Percentiles rank a stretch among this genome's conserved stretches.
Conservation (phyloP, 2,888 invertebrate species). For the Physocephala rufipes region DNA sequence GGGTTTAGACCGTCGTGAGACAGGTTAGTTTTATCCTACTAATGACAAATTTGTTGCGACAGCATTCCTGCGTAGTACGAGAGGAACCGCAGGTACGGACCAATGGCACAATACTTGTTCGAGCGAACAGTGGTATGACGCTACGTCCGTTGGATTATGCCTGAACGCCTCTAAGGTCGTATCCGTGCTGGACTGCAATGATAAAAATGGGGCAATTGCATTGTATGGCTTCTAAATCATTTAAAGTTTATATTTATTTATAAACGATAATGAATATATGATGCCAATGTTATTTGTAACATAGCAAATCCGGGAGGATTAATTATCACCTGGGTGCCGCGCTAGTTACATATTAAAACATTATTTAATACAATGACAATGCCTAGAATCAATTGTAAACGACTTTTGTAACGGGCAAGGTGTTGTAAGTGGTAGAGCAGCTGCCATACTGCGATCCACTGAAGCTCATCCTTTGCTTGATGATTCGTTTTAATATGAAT, state of each 20-base stretch:
- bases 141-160: conserved; percentile 33
- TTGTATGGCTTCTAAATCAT: conserved; percentile 44
- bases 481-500: conserved; percentile 35
- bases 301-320: conserved; percentile 34
- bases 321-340: conserved; percentile 23
- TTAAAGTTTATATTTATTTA: conserved; percentile 41
- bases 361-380: conserved; percentile 59
- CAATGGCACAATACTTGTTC: conserved; percentile 47
- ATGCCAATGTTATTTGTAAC: conserved; percentile 30
- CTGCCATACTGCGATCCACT: conserved; percentile 71
- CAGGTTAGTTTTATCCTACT: conserved; percentile 44
- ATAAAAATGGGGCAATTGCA: conserved; percentile 45
- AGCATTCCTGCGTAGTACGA: conserved; percentile 72
- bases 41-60: conserved; percentile 48
- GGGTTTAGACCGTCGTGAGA: conserved; percentile 44
- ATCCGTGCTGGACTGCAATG: conserved; percentile 45
- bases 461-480: conserved; percentile 68
- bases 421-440: conserved; percentile 72
- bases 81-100: conserved; percentile 67
- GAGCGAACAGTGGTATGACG: conserved; percentile 47
- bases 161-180: conserved; percentile 44
- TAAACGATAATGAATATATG: conserved; percentile 40
- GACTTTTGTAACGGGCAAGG: conserved; percentile 66
- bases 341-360: conserved; percentile 51
- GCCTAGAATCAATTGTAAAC: conserved; percentile 71